phyloP scores from a whole-genome alignment of 2,113 vertebrate genomes.

The Nycticorax nycticorax region DNA sequence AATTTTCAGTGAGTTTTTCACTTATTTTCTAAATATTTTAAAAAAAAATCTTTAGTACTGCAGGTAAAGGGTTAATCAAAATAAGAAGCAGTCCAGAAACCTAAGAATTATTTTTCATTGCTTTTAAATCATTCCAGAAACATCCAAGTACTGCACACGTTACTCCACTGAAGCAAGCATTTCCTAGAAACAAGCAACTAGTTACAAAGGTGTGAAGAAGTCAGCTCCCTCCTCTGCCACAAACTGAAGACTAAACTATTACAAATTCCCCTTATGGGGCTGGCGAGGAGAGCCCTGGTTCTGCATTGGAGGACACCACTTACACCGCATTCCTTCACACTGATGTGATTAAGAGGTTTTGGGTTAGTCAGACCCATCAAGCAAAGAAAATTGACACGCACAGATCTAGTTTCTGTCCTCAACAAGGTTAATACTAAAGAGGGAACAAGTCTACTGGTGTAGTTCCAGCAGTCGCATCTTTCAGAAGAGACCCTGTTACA shows the following conservation, averaged over 20 bases:
- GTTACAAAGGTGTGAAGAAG: neutral
- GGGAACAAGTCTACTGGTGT: neutral
- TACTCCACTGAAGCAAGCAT: neutral
- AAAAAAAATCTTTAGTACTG: neutral
- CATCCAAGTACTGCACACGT: neutral
- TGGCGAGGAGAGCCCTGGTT: neutral
- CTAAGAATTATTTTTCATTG: neutral
- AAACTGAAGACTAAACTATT: neutral
- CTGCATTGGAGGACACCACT: neutral
- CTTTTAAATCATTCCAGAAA: constrained; percentile 40
- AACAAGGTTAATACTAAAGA: neutral
- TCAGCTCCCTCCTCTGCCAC: neutral
- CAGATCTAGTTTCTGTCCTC: constrained; percentile 10
- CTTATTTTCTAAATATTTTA: neutral
- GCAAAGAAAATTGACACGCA: neutral
- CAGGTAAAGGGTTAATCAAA: neutral
- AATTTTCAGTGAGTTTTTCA: neutral
- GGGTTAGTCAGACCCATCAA: neutral
- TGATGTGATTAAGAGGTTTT: neutral
- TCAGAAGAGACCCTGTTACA: neutral
- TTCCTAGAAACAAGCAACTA: neutral
- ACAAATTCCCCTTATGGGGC: neutral
- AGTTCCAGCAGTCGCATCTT: neutral
- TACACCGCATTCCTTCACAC: neutral
- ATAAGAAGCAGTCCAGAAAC: neutral